Evolutionary conservation across 2,888 invertebrate species (phyloP).

Genomic region (Cyrtodaria siliqua): DNA sequence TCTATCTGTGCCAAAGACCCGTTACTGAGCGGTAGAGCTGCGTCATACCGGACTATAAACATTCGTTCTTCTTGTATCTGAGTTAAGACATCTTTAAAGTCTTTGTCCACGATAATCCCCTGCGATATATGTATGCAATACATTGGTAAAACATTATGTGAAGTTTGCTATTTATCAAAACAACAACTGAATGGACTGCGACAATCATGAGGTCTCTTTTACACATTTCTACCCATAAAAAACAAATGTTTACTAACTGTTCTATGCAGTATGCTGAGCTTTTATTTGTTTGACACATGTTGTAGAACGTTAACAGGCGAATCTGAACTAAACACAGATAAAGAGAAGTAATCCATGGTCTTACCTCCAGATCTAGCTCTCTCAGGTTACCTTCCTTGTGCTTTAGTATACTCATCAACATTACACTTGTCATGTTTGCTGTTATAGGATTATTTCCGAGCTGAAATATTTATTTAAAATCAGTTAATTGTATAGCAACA

Average conservation of each 20-base stretch:
- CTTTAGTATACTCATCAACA: constrained; percentile 70
- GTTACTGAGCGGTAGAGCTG: constrained; percentile 65
- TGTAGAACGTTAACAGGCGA: no score
- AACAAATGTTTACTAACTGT: no score
- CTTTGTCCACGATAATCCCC: constrained; percentile 82
- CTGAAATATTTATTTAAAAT: constrained; percentile 56
- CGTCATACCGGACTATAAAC: constrained; percentile 75
- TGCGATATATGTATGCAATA: constrained; percentile 33
- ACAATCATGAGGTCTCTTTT: no score
- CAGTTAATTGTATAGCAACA: no score
- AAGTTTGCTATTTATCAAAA: no score
- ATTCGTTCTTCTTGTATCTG: constrained; percentile 69
- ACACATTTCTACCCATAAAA: no score
- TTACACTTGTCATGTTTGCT: constrained; percentile 75
- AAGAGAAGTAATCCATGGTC: no score
- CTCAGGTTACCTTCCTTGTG: constrained; percentile 69
- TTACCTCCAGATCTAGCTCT: constrained; percentile 79
- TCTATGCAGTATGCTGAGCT: no score
- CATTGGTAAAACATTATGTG: no score
- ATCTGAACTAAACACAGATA: no score
- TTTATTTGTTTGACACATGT: no score
- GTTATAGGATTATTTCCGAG: constrained; percentile 81
- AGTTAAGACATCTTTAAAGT: constrained; percentile 76
- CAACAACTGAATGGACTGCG: no score
- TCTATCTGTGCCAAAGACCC: constrained; percentile 47